Base-by-base conservation (phyloP, 1,140 invertebrate species). In the Heliconius nattereri region DNA sequence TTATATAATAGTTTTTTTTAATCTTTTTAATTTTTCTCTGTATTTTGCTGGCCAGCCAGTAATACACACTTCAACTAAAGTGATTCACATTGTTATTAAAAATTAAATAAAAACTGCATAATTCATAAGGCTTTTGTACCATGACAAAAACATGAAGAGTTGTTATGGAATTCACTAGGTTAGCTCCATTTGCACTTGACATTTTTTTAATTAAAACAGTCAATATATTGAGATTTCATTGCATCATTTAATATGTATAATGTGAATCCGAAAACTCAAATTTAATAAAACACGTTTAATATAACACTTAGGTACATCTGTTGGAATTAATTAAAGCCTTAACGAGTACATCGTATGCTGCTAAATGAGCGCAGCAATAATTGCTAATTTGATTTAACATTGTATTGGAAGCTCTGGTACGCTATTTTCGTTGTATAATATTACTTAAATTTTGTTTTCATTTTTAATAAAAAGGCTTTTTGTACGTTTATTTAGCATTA, bases 381-480 rank as follows among this genome's bases (percentile, higher is more conserved):
- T 66, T 66, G 60, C 60, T 26, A 66, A 66, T 66, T 66, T 66
- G 60, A 66, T 66, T 66, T 66, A 66, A 66, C 60, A 66, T 66
- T 66, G 60, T 66, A 66, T 66, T 66, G 60, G 60, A 19, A 29
- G 60, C 26, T 66, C 26, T 60, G 57, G 60, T 0, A 29, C 13
- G 60, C 60, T 66, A 66, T 66, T 66, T 19, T 66, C 60, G 9
- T 66, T 66, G 60, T 66, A 29, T 16, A 26, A 26, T 66, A 66
- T 66, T 5, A 29, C 60, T 9, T 23, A 23, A 23, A 57, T 57
- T 23, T n/a, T 23, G 49, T 26, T 29, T 66, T 29, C 5, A 45
- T 45, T 66, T 66, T 29, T 13, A 66, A 66, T 29, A 2, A 66
- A 26, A 29, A 26, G 60, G 11, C 23, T 13, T 66, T 45, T 66